Conservation (phyloP, 2,888 invertebrate species). For the Plusia festucae region DNA sequence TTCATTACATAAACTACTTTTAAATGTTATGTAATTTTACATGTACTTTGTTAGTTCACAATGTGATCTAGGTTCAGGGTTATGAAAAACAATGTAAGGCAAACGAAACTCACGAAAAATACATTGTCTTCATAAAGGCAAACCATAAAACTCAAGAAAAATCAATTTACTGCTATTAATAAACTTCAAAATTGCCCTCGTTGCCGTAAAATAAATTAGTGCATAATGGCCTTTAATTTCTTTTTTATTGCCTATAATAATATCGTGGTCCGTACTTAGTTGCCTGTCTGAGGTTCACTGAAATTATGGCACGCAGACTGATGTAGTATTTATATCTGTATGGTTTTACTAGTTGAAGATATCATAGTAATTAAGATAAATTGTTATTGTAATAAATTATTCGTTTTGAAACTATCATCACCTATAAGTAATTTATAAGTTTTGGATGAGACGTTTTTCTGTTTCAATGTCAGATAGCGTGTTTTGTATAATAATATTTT, state of each 20-base stretch:
- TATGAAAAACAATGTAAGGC: background rate
- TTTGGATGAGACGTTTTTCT: too few relatives aligned
- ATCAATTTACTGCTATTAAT: constrained; percentile 36
- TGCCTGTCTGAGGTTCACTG: constrained; percentile 33
- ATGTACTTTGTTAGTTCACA: background rate
- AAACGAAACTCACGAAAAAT: background rate
- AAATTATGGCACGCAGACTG: constrained; percentile 33
- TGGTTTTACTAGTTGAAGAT: background rate
- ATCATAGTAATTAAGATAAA: background rate
- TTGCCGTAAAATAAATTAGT: constrained; percentile 63
- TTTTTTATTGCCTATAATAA: constrained; percentile 69
- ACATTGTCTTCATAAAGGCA: constrained; percentile 4
- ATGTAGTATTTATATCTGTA: constrained; percentile 22
- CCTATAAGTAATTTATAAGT: too few relatives aligned
- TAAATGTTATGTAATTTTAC: background rate
- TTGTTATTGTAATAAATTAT: constrained; percentile 8
- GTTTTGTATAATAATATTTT: too few relatives aligned
- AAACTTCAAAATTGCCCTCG: constrained; percentile 46
- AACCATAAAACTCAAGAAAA: constrained; percentile 13
- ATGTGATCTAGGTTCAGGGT: background rate
- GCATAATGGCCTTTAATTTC: constrained; percentile 65
- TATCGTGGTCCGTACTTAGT: constrained; percentile 52
- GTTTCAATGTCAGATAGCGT: too few relatives aligned
- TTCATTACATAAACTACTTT: too few relatives aligned
- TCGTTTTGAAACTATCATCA: too few relatives aligned